phyloP scores from a whole-genome alignment of 2,888 invertebrate species.

The Aphodius sticticus region DNA sequence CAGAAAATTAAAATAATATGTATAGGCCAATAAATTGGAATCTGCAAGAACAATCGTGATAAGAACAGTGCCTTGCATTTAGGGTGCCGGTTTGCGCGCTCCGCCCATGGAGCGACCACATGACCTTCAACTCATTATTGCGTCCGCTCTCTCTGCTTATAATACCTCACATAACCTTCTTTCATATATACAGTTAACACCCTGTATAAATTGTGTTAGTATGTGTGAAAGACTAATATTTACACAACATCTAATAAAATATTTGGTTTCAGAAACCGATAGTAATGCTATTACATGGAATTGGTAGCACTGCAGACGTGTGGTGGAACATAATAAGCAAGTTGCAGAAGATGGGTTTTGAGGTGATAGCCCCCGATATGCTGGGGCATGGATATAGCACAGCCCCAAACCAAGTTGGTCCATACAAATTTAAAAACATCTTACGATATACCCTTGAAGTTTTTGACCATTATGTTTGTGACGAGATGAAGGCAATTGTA shows the following conservation, averaged over 20 bases:
- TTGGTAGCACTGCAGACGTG: constrained; percentile 70
- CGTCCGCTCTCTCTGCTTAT: no score
- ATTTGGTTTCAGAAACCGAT: constrained; percentile 59
- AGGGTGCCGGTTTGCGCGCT: no score
- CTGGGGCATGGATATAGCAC: constrained; percentile 74
- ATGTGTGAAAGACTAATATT: no score
- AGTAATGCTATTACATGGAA: constrained; percentile 72
- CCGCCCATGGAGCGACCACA: no score
- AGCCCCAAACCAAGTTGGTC: constrained; percentile 63
- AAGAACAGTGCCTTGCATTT: no score
- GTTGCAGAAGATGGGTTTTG: constrained; percentile 67
- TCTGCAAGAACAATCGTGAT: no score
- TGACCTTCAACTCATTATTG: no score
- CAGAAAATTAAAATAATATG: no score
- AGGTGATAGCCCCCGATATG: constrained; percentile 72
- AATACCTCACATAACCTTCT: no score
- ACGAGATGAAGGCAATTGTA: constrained; percentile 64
- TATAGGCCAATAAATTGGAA: no score
- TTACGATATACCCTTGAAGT: constrained; percentile 66
- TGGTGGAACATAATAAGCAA: constrained; percentile 69
- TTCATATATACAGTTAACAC: no score
- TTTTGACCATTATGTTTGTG: constrained; percentile 67
- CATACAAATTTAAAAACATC: constrained; percentile 69
- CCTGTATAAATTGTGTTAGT: no score
- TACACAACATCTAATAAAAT: not conserved